These are phyloP conservation scores for Pungitius pungitius DNA, from an alignment of 2,113 vertebrate genomes.

Conservation along the genomic window DNA sequence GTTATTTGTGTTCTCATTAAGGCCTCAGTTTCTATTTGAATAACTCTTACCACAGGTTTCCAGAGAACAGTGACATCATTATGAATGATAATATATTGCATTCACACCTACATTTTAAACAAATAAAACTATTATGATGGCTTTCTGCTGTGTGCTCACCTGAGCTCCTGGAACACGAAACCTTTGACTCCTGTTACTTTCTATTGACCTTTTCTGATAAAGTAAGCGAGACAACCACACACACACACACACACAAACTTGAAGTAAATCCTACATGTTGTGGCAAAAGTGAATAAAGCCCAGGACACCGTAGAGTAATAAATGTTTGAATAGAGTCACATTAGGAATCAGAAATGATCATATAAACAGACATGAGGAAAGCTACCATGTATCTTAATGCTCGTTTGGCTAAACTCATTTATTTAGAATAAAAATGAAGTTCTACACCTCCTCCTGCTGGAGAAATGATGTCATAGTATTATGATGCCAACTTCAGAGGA, in stretches of 20 bases:
- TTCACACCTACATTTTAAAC: too few species aligned
- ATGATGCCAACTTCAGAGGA: not conserved
- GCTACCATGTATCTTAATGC: not conserved
- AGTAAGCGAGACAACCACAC: not conserved
- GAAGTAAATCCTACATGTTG: not conserved
- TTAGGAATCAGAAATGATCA: not conserved
- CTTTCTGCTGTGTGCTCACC: not conserved
- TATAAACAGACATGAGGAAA: not conserved
- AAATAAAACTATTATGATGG: too few species aligned
- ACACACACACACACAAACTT: too few species aligned
- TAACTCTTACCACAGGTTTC: too few species aligned
- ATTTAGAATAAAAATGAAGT: not conserved
- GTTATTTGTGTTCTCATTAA: too few species aligned
- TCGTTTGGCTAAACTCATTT: not conserved
- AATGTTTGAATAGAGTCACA: not conserved
- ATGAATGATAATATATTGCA: too few species aligned
- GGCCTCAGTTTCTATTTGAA: too few species aligned
- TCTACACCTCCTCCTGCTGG: conserved; percentile 42
- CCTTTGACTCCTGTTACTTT: not conserved
- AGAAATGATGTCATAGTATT: not conserved
- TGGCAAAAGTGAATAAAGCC: not conserved
- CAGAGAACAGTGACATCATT: too few species aligned
- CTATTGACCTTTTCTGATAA: not conserved
- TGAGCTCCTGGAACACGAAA: not conserved
- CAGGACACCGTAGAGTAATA: too few species aligned